Base-by-base conservation (phyloP, 2,888 invertebrate species). In the Lycia hirtaria region DNA sequence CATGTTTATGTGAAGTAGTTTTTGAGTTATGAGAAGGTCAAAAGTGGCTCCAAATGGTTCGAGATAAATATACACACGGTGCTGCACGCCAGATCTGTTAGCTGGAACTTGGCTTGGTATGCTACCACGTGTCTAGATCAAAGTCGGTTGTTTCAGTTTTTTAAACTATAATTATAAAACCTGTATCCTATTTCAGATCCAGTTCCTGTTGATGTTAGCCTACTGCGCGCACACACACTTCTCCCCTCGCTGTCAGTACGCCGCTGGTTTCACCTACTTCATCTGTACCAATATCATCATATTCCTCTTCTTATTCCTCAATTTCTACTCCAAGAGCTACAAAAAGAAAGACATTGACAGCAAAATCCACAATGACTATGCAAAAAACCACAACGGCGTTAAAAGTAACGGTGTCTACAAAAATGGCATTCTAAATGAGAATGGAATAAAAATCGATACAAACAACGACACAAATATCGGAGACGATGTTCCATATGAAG, bases 131-230 rank as follows among this genome's bases (percentile, higher is more conserved):
- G n/a, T n/a, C n/a, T n/a, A n/a, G n/a, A n/a, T n/a, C n/a, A n/a
- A n/a, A n/a, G n/a, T n/a, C n/a, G n/a, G 26, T 7, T 6, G 6
- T 28, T 7, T 28, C 10, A 3, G 1, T 28, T 28, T 28, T 10
- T 28, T 28, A 10, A 9, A 1, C n/a, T 6, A 3, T 28, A 9
- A 1, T 2, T 14, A 14, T 6, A 19, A 10, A 14, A 14, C 9
- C 37, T 43, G 40, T 62, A 60, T 54, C 87, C 85, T 14, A 22
- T 47, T 47, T 15, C 87, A 94, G 94, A 79, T 93, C 1, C 96
- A 96, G 76, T 96, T 96, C 71, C 84, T 93, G 20, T 76, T 96
- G 33, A 95, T 96, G 92, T 86, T 96, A 17, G 76, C 85, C 6
- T 96, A 95, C 75, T 93, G 95, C 80, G 76, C 87, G 19, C 83